Evolutionary conservation across 1,140 invertebrate genomes (phyloP).

Genomic region (Drosophila parvula): DNA sequence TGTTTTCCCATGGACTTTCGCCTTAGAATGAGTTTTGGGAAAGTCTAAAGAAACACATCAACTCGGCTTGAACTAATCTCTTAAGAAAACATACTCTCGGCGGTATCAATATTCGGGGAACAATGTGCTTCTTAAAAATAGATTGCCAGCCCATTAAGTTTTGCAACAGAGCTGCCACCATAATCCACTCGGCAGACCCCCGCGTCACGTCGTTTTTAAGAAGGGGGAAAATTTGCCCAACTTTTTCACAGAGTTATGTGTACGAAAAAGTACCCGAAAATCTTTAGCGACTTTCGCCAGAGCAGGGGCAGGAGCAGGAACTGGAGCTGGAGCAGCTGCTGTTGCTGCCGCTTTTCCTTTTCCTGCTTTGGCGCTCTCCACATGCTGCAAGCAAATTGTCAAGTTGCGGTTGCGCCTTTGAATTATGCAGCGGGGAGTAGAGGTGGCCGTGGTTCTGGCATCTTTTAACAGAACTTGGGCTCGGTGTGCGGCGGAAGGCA

Average conservation of each 20-base stretch:
- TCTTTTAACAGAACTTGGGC: slow-evolving; percentile 61
- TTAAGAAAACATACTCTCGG: slow-evolving; percentile 30
- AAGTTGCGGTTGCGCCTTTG: slow-evolving; percentile 81
- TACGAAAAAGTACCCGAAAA: slow-evolving; percentile 58
- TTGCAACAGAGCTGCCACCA: slow-evolving; percentile 21
- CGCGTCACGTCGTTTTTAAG: neutral
- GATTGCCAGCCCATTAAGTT: slow-evolving; percentile 61
- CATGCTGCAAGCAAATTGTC: slow-evolving; percentile 71
- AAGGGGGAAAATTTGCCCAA: slow-evolving; percentile 40
- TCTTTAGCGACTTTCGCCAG: slow-evolving; percentile 46
- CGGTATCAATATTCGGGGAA: slow-evolving; percentile 51
- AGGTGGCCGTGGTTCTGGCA: slow-evolving; percentile 27
- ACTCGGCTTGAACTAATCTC: slow-evolving; percentile 49
- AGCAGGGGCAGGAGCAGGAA: neutral
- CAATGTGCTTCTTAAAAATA: slow-evolving; percentile 61
- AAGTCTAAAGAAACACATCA: slow-evolving; percentile 28
- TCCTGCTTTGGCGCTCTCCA: slow-evolving; percentile 52
- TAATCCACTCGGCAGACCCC: slow-evolving; percentile 19
- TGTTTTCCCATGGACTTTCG: slow-evolving; percentile 15
- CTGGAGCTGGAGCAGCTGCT: slow-evolving; percentile 33
- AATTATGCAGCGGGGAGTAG: slow-evolving; percentile 64
- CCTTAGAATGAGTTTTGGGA: slow-evolving; percentile 8
- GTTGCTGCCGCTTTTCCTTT: slow-evolving; percentile 30
- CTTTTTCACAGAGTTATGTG: slow-evolving; percentile 63
- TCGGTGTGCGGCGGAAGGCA: slow-evolving; percentile 21